These are phyloP conservation scores for Phenganax marumi DNA, from an alignment of 92 coral and sea anemone genomes.

Conservation along the genomic window DNA sequence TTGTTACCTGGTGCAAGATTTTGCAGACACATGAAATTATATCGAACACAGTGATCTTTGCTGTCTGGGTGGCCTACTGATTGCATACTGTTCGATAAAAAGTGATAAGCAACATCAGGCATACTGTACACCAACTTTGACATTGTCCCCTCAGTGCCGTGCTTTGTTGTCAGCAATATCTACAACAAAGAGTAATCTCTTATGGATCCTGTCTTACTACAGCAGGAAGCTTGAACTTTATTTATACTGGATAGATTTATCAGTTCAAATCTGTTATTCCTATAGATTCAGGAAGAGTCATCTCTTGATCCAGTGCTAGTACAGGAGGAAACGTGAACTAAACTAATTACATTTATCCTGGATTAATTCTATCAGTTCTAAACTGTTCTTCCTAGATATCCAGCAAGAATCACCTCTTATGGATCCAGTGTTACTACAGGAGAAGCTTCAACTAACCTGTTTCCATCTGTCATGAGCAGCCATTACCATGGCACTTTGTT, in stretches of 20 bases:
- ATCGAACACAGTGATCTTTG: conserved; percentile 20
- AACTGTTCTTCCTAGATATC: not conserved
- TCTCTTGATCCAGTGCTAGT: too few species aligned
- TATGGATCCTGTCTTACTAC: too few species aligned
- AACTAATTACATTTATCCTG: too few species aligned
- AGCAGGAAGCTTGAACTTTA: too few species aligned
- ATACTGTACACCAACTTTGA: conserved; percentile 18
- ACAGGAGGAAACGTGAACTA: too few species aligned
- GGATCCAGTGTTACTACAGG: not conserved
- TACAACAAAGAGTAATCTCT: not conserved
- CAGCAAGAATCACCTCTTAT: not conserved
- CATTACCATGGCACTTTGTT: conserved; percentile 35
- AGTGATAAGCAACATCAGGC: conserved; percentile 36
- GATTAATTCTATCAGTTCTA: not conserved
- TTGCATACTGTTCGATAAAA: conserved; percentile 33
- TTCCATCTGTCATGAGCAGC: conserved; percentile 18
- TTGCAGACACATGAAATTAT: conserved; percentile 35
- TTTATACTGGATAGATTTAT: too few species aligned
- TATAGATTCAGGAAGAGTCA: too few species aligned
- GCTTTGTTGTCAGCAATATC: conserved; percentile 17
- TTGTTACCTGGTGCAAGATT: not conserved
- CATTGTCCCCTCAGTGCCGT: conserved; percentile 37
- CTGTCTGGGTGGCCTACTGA: conserved; percentile 41
- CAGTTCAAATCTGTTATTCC: too few species aligned
- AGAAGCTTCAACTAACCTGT: not conserved